Evolutionary conservation across 2,888 invertebrate genomes (phyloP), one percentile per base, ranked within the genome.

Genomic region (Rugalucina vietnamica): DNA sequence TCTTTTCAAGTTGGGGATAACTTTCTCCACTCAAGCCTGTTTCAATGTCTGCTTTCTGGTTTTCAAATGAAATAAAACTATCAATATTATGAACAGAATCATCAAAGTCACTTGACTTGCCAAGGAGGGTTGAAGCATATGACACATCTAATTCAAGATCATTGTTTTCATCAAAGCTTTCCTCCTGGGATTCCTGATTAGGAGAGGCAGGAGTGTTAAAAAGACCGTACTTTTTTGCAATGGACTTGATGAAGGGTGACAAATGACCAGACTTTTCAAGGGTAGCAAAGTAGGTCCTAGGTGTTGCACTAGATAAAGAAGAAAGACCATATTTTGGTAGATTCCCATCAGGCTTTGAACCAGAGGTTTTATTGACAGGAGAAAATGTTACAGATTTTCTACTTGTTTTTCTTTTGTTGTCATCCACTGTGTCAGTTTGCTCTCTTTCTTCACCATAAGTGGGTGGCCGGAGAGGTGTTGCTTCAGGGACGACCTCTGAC

Each of bases 191-290:
- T 18, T 34, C 34, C 32, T 34, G 32, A 18, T 65, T 10, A 10
- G 34, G 4, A 12, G 65, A 34, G 18, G 18, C 34, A 34, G 65
- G 21, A 32, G 34, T 29, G 37, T 84, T 76, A 76, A 89, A 87
- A 21, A 90, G 78, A 21, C 84, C 71, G 57, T 91, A 91, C 32
- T 86, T 86, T 10, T 85, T 74, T 24, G 88, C 89, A 78, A 90
- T 89, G n/a, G 86, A 81, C 65, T 79, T 86, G 14, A 91, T 89
- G 72, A 87, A 89, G 12, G 88, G 91, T 18, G 91, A 89, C n/a
- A 90, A 82, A 54, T 87, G 76, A 24, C 88, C 89, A 57, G 86
- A 76, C 29, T 80, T 77, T 34, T 87, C 88, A n/a, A 90, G 84
- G 18, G 87, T 79, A 8, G 85, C 81, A 49, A 91, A 77, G 79